Conservation (phyloP, 2,888 invertebrate genomes). For the Sesia bembeciformis region DNA sequence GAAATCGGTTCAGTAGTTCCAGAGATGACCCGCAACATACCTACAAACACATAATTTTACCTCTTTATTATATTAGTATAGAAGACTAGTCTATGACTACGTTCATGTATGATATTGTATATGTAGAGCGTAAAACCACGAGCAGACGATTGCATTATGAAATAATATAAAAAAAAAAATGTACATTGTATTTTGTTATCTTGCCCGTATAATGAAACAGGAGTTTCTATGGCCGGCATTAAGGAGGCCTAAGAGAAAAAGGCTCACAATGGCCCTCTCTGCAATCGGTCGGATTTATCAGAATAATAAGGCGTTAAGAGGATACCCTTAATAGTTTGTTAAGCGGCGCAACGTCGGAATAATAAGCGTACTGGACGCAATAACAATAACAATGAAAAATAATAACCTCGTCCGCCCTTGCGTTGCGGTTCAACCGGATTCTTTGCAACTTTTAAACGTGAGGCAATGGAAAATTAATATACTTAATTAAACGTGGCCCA, state of each 20-base stretch:
- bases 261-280: constrained; percentile 10
- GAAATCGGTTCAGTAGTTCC: no score
- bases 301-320: constrained; percentile 51
- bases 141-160: neutral
- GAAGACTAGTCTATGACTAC: no score
- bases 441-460: neutral
- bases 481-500: neutral
- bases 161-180: constrained; percentile 1
- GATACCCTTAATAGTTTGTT: constrained; percentile 66
- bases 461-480: neutral
- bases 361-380: constrained; percentile 43
- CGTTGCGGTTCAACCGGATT: neutral
- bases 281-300: constrained; percentile 45
- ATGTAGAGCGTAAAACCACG: no score
- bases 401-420: constrained; percentile 34
- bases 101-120: no score
- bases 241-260: constrained; percentile 13
- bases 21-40: no score
- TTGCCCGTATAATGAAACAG: neutral
- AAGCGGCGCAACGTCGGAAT: constrained; percentile 52
- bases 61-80: no score
- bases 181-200: constrained; percentile 1
- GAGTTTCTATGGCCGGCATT: constrained; percentile 5
- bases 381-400: constrained; percentile 70
- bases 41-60: no score